phyloP scores from a whole-genome alignment of 2,113 vertebrate genomes.

The Melanostigma gelatinosum region DNA sequence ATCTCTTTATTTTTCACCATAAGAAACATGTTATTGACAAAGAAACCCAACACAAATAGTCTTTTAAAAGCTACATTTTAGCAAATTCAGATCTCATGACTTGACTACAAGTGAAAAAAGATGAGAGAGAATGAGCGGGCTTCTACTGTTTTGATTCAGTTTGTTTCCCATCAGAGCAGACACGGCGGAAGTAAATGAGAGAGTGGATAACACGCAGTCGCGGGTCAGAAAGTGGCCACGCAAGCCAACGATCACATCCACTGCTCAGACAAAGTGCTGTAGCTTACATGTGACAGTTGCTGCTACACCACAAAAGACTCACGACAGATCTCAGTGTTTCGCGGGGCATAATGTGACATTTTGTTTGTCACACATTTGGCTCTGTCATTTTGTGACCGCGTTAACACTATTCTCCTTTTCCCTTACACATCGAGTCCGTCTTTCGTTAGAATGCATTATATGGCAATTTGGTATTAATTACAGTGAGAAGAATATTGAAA shows the following conservation, averaged over 20 bases:
- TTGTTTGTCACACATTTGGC: conserved; percentile 71
- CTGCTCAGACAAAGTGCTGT: conserved; percentile 26
- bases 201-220: conserved; percentile 11
- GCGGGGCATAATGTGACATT: conserved; percentile 74
- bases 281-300: conserved; percentile 58
- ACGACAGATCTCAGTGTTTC: conserved; percentile 60
- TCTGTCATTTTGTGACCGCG: conserved; percentile 67
- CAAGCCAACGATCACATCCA: conserved; percentile 27
- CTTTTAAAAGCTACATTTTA: not conserved
- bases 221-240: conserved; percentile 34
- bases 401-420: conserved; percentile 55
- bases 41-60: not conserved
- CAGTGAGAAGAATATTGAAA: not conserved
- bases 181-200: not conserved
- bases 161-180: not conserved
- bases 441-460: not conserved
- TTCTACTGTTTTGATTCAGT: not conserved
- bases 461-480: not conserved
- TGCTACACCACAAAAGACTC: conserved; percentile 64
- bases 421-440: conserved; percentile 20
- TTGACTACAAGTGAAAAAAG: not conserved
- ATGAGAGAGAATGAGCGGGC: not conserved
- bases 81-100: not conserved
- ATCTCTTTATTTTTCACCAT: not conserved
- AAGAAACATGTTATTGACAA: no score